These are phyloP conservation scores for Sinocyclocheilus maitianheensis DNA, from an alignment of 2,113 vertebrate species.

Conservation along the genomic window DNA sequence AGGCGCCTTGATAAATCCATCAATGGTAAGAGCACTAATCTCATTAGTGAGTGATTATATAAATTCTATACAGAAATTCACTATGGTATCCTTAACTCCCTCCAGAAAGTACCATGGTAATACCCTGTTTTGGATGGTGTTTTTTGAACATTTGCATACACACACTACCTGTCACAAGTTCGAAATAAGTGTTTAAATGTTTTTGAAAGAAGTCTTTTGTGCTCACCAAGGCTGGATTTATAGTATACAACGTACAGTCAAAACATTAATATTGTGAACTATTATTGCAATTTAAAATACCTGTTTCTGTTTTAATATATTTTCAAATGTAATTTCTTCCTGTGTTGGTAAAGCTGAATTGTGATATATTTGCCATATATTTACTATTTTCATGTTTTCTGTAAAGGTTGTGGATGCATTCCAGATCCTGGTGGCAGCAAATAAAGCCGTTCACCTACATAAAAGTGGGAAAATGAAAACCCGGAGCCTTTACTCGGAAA, in stretches of 20 bases:
- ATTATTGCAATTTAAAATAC: too few relatives aligned
- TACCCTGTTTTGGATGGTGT: not conserved
- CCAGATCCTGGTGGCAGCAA: constrained; percentile 87
- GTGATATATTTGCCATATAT: not conserved
- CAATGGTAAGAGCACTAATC: constrained; percentile 75
- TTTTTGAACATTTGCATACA: too few relatives aligned
- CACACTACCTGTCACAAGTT: too few relatives aligned
- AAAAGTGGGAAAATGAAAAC: constrained; percentile 92
- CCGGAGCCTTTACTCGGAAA: constrained; percentile 87
- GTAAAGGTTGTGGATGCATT: constrained; percentile 86
- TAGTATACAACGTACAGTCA: too few relatives aligned
- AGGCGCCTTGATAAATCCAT: constrained; percentile 85
- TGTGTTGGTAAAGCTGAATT: too few relatives aligned
- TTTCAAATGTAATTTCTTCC: too few relatives aligned
- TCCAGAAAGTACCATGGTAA: not conserved
- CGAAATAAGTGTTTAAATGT: too few relatives aligned
- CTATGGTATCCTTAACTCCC: not conserved
- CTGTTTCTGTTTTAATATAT: too few relatives aligned
- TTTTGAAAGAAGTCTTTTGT: too few relatives aligned
- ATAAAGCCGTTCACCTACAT: constrained; percentile 90
- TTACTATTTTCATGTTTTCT: constrained; percentile 25
- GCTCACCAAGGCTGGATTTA: too few relatives aligned
- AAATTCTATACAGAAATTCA: not conserved
- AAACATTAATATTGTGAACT: too few relatives aligned
- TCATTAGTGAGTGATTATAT: not conserved